Evolutionary conservation across 1,140 invertebrate species (phyloP).

Genomic region (Thalassaphorura encarpata): DNA sequence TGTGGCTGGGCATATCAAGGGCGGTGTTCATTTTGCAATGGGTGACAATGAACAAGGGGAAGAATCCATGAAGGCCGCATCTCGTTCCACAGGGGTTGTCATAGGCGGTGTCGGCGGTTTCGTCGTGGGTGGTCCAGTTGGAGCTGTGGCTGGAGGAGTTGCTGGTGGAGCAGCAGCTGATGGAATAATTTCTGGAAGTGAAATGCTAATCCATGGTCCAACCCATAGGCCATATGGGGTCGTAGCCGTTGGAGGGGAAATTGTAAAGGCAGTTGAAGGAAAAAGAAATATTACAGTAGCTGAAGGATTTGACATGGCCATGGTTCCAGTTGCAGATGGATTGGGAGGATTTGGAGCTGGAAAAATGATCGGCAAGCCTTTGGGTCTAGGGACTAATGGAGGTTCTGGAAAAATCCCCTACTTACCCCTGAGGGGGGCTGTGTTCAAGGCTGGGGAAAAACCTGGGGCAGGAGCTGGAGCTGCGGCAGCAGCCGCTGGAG

Average conservation of each 20-base stretch:
- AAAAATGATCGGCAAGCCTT: slow-evolving; percentile 13
- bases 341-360: slow-evolving; percentile 19
- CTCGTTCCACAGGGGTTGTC: slow-evolving; percentile 19
- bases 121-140: slow-evolving; percentile 15
- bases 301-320: slow-evolving; percentile 25
- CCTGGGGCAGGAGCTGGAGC: not conserved
- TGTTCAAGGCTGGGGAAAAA: not conserved
- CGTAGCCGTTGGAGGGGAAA: slow-evolving; percentile 16
- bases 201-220: slow-evolving; percentile 21
- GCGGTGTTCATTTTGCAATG: slow-evolving; percentile 22
- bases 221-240: slow-evolving; percentile 22
- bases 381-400: slow-evolving; percentile 10
- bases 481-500: not conserved
- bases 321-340: slow-evolving; percentile 25
- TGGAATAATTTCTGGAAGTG: slow-evolving; percentile 28
- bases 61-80: slow-evolving; percentile 19
- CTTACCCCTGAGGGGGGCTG: not conserved
- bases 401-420: not conserved
- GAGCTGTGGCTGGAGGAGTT: slow-evolving; percentile 24
- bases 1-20: slow-evolving; percentile 26
- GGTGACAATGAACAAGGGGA: slow-evolving; percentile 22
- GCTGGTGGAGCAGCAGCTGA: slow-evolving; percentile 27
- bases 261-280: slow-evolving; percentile 14
- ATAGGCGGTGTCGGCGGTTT: slow-evolving; percentile 26
- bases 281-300: slow-evolving; percentile 17